Base-by-base conservation (phyloP, 2,888 invertebrate genomes). In the Magallana nippona region DNA sequence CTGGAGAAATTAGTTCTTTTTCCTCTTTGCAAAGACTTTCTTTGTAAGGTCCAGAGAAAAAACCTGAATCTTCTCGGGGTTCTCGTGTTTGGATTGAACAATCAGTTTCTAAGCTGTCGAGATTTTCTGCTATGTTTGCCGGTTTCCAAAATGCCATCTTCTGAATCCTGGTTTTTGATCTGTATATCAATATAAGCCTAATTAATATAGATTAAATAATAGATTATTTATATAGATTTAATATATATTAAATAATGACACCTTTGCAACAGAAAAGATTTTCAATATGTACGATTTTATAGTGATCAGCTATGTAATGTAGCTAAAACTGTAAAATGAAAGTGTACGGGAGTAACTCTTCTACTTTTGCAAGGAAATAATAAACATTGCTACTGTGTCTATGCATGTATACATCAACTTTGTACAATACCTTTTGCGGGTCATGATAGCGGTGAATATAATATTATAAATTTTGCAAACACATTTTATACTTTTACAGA, bases 21-120 rank as follows among this genome's bases (percentile, higher is more conserved):
- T 27, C 15, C 32, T 71, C 32, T 8, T 10, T 27, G 13, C n/a
- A 60, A 71, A 71, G 22, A 60, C 60, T 60, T n/a, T 60, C 15
- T 60, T 60, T 60, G 60, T 1, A 60, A 17, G 60, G 60, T 8
- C 60, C 71, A 10, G 71, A 71, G 13, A 13, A 27, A 71, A 71
- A 71, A 27, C 71, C 71, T 15, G 71, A 71, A 22, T 71, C 71
- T 71, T 71, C 71, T 19, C 71, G 71, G 32, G 13, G 10, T 27
- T 15, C 71, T 22, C 13, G 71, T 3, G 27, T 32, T 71, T 27
- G 71, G 32, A 27, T 27, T 15, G 71, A 32, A 27, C 71, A 71
- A 27, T 71, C 71, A 22, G 71, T 71, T 71, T 71, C 71, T 15
- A 71, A 27, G 71, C 71, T 71, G 27, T 71, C 32, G 71, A 27